Conservation (phyloP, 2,113 vertebrate genomes). For the Eudyptes chrysolophus region DNA sequence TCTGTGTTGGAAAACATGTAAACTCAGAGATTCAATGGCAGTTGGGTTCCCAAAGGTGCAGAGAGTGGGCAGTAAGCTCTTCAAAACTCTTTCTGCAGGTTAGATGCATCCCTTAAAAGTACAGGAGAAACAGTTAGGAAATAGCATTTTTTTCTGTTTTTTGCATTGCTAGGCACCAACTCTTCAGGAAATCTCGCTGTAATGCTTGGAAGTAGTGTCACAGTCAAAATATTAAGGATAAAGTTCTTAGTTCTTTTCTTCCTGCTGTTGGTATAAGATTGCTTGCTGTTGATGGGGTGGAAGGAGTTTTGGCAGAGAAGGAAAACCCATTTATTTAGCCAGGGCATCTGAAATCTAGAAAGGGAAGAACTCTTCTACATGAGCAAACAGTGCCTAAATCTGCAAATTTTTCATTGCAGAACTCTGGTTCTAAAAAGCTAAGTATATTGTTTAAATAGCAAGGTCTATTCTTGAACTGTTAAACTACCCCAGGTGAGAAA, state of each 20-base stretch:
- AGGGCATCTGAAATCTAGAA: not conserved
- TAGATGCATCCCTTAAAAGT: not conserved
- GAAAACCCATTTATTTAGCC: not conserved
- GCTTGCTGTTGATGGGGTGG: not conserved
- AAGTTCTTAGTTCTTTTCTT: not conserved
- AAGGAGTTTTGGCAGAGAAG: not conserved
- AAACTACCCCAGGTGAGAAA: not conserved
- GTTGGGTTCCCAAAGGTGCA: not conserved
- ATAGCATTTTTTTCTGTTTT: fast-evolving
- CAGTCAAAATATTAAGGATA: not conserved
- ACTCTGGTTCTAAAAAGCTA: not conserved
- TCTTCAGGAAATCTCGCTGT: not conserved
- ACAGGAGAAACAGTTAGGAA: not conserved
- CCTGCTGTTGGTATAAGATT: not conserved
- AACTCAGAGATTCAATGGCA: not conserved
- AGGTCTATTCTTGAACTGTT: not conserved
- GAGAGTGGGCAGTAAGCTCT: not conserved
- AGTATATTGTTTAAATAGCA: not conserved
- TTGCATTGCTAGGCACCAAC: not conserved
- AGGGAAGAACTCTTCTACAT: not conserved
- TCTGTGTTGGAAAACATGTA: not conserved
- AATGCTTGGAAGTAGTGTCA: not conserved
- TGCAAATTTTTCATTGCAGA: not conserved
- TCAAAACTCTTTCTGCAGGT: not conserved
- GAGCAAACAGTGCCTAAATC: not conserved